Evolutionary conservation across 2,797 vertebrate genomes (phyloP), one percentile per base, ranked within the genome.

Genomic region (Pteronotus mesoamericanus): DNA sequence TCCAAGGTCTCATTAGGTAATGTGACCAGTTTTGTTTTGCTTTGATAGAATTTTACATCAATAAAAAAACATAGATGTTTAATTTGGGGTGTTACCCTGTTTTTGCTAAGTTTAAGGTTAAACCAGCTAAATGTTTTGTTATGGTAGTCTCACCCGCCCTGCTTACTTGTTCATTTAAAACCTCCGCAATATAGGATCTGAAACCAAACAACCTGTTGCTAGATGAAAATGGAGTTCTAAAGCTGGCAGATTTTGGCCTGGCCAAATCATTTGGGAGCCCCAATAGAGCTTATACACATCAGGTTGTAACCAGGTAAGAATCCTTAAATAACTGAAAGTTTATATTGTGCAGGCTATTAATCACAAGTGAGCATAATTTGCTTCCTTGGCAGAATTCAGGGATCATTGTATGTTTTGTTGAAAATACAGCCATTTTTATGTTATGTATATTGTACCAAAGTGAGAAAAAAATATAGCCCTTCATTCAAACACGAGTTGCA

Each of bases 231-330:
- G 99, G 99, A 2, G 99, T 99, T 96, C 98, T 99, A 96, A 99
- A 99, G 98, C 98, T 99, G 97, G 99, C 99, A 90, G 99, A 99
- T 98, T 99, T 99, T 98, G 99, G 99, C 95, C 98, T 99, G 96
- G 99, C 99, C 80, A 99, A 99, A 97, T 99, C 99, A 55, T 99
- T 99, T 97, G 99, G 99, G 90, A 99, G 99, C 95, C 99, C 99
- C 7, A 99, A 99, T 69, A 99, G 99, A 98, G 98, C 99, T 95
- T 99, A 99, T 97, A 99, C 99, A 3, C 99, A 99, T 97, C 99
- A 99, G 97, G 99, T 99, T 91, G 99, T 99, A 95, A 99, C 99
- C 98, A 99, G 99, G 99, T 99, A 98, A 98, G 96, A 88, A 39
- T 39, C 26, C 51, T 83, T 59, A 78, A 88, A 12, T 92, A 46